Percentiles rank a stretch among this genome's conserved stretches.
phyloP scores from a whole-genome alignment of 2,888 invertebrate species.

The Malacosoma neustria region DNA sequence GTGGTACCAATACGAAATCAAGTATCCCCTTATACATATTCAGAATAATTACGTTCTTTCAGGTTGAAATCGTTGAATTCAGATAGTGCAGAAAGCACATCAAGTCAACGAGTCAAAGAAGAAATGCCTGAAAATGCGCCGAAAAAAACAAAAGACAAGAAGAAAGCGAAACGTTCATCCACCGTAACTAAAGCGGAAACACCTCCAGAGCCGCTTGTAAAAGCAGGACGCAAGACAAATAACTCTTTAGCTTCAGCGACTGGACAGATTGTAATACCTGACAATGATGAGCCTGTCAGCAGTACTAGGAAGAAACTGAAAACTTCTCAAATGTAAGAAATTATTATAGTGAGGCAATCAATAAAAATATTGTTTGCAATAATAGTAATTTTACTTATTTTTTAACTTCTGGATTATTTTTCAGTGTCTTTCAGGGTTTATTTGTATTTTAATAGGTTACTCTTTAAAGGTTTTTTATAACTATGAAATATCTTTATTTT shows the following conservation, averaged over 20 bases:
- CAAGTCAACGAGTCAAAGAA: constrained; percentile 39
- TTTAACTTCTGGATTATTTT: too few species aligned
- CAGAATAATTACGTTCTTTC: too few species aligned
- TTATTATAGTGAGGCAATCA: too few species aligned
- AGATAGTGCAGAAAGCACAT: constrained; percentile 41
- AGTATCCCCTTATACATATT: too few species aligned
- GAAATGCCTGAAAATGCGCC: constrained; percentile 54
- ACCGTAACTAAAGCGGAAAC: constrained; percentile 52
- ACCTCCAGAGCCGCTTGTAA: constrained; percentile 49
- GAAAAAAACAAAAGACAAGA: constrained; percentile 43
- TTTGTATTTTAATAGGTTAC: too few species aligned
- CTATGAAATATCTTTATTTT: too few species aligned
- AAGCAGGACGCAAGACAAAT: constrained; percentile 86
- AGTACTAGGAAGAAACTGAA: constrained; percentile 76
- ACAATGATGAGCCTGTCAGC: constrained; percentile 54
- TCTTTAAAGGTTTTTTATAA: too few species aligned
- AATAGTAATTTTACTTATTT: too few species aligned
- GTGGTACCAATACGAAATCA: too few species aligned
- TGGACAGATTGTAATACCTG: constrained; percentile 86
- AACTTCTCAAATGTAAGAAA: constrained; percentile 80
- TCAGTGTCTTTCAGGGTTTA: too few species aligned
- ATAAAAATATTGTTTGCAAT: too few species aligned
- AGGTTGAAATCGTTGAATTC: constrained; percentile 53
- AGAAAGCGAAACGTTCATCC: constrained; percentile 53
- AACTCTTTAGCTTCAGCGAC: constrained; percentile 90